These are phyloP conservation scores for Tetragnatha montana DNA, from an alignment of 2,888 invertebrate genomes.

Conservation along the genomic window DNA sequence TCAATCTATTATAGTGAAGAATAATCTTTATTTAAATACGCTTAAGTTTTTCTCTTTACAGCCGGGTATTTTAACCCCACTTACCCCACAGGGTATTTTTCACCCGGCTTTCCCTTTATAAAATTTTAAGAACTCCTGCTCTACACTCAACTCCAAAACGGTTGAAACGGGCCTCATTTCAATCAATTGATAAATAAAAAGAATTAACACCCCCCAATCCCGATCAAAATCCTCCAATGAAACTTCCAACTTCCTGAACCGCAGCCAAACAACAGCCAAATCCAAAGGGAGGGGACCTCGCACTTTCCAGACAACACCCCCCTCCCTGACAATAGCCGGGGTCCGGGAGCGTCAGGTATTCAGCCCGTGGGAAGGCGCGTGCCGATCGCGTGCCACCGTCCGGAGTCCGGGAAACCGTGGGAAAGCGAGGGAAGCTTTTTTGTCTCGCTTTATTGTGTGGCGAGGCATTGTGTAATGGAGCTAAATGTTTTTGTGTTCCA, in stretches of 20 bases:
- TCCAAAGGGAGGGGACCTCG: background rate
- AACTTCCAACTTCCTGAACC: no score
- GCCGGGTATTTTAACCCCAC: no score
- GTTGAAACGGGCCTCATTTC: no score
- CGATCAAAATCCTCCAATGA: background rate
- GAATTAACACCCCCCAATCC: background rate
- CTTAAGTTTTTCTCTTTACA: no score
- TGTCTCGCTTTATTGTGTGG: background rate
- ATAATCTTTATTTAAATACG: no score
- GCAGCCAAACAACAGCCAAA: no score
- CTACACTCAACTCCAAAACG: no score
- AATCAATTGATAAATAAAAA: background rate
- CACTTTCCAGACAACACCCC: background rate
- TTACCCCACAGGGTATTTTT: no score
- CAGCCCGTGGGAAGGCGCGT: slow-evolving; percentile 51
- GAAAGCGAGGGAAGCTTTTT: slow-evolving; percentile 19
- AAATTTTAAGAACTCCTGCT: no score
- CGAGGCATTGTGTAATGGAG: background rate
- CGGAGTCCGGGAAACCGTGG: slow-evolving; percentile 33
- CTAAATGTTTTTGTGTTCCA: background rate
- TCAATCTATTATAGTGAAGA: no score
- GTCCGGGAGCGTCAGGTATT: slow-evolving; percentile 36
- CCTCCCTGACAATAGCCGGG: slow-evolving; percentile 13
- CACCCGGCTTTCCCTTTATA: no score
- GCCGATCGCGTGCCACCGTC: slow-evolving; percentile 30